Evolutionary conservation across 2,888 invertebrate species (phyloP).

Genomic region (Lypha dubia): DNA sequence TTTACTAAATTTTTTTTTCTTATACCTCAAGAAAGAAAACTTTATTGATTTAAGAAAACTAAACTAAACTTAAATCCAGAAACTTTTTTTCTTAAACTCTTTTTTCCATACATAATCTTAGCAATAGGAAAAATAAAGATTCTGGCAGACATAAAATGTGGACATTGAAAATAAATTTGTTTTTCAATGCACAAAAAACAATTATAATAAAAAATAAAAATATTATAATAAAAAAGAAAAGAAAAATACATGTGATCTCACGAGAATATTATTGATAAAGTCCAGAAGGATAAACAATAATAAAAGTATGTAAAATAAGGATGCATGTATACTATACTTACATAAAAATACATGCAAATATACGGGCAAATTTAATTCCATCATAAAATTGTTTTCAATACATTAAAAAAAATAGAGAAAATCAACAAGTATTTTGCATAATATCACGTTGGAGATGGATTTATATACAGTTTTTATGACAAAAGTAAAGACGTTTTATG

Average conservation of each 20-base stretch:
- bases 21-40: conserved; percentile 12
- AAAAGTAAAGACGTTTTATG: background rate
- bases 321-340: background rate
- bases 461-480: conserved; percentile 29
- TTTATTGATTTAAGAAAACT: conserved; percentile 57
- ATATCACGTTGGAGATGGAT: conserved; percentile 32
- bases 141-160: conserved; percentile 50
- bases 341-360: background rate
- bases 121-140: conserved; percentile 32
- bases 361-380: conserved; percentile 10
- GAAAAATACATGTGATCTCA: conserved; percentile 55
- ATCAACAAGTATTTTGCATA: conserved; percentile 58
- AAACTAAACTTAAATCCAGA: background rate
- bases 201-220: conserved; percentile 38
- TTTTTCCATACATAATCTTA: background rate
- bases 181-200: conserved; percentile 47
- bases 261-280: conserved; percentile 68
- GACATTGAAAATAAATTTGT: conserved; percentile 50
- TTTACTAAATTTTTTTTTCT: background rate
- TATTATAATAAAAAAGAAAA: conserved; percentile 6
- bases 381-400: conserved; percentile 47
- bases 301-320: conserved; percentile 30
- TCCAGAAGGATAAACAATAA: conserved; percentile 61
- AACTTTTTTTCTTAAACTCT: background rate
- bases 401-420: conserved; percentile 2